phyloP scores from a whole-genome alignment of 2,888 invertebrate genomes.

The Xanthorhoe designata region DNA sequence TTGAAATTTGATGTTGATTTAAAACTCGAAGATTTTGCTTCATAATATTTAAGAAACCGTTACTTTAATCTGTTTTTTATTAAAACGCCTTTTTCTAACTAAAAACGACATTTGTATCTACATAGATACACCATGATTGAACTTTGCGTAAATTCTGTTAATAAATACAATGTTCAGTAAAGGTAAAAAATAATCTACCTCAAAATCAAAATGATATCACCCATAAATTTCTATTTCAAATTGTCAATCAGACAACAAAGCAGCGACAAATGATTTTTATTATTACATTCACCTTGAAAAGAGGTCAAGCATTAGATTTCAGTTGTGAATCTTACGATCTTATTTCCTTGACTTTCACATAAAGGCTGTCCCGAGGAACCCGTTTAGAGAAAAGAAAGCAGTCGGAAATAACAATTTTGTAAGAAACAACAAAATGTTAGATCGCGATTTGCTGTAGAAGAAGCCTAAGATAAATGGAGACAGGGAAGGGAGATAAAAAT shows the following conservation, averaged over 20 bases:
- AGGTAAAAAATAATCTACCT: neutral
- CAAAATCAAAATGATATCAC: conserved; percentile 23
- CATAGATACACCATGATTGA: neutral
- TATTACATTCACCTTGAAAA: conserved; percentile 64
- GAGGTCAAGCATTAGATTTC: conserved; percentile 74
- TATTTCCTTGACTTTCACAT: conserved; percentile 78
- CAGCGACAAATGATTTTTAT: conserved; percentile 58
- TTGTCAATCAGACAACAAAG: conserved; percentile 36
- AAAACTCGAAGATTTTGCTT: conserved; percentile 48
- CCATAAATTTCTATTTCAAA: conserved; percentile 17
- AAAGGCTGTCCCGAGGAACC: conserved; percentile 74
- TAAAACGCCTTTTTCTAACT: neutral
- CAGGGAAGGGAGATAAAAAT: conserved; percentile 83
- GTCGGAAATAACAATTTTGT: conserved; percentile 83
- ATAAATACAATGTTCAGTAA: neutral
- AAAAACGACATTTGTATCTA: neutral
- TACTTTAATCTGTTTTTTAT: neutral
- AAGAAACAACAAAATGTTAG: conserved; percentile 82
- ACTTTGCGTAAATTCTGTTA: neutral
- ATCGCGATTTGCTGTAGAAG: conserved; percentile 74
- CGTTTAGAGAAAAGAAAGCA: conserved; percentile 78
- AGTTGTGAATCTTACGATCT: conserved; percentile 56
- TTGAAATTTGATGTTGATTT: conserved; percentile 70
- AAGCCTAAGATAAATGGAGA: conserved; percentile 79
- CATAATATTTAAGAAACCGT: conserved; percentile 6